A percentile compares a stretch with the other conserved stretches of the same genome.
phyloP scores from a whole-genome alignment of 2,888 invertebrate species.

The Baronia brevicornis region DNA sequence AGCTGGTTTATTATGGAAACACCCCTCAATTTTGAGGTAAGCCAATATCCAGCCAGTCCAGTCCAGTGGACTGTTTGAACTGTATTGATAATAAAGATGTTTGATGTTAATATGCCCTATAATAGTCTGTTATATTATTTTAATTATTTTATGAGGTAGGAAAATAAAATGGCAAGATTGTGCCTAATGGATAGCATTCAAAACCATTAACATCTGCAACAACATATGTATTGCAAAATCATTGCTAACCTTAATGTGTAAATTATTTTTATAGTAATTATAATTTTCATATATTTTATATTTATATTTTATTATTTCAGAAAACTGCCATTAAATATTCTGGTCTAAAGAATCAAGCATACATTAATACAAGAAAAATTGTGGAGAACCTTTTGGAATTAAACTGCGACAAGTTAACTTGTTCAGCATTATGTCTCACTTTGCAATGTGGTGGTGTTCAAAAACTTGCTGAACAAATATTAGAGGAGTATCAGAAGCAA shows the following conservation, averaged over 20 bases:
- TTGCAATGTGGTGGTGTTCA: constrained; percentile 64
- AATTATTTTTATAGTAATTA: background rate
- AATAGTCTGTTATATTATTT: no score
- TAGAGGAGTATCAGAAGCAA: constrained; percentile 63
- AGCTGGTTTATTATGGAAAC: no score
- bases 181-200: no score
- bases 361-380: constrained; percentile 72
- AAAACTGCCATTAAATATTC: constrained; percentile 76
- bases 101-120: no score
- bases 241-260: background rate
- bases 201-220: no score
- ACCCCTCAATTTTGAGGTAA: no score
- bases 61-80: no score
- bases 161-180: no score
- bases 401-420: constrained; percentile 62
- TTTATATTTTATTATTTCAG: constrained; percentile 40
- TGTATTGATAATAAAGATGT: no score
- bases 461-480: constrained; percentile 69
- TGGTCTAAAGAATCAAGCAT: constrained; percentile 70
- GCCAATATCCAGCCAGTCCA: no score
- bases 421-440: constrained; percentile 74
- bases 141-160: no score
- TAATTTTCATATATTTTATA: background rate
- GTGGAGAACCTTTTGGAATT: constrained; percentile 77
- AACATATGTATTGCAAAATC: background rate